A percentile compares a stretch with the other conserved stretches of the same genome.
phyloP scores from a whole-genome alignment of 2,113 vertebrate species.

The Psittacula cyanocephala region DNA sequence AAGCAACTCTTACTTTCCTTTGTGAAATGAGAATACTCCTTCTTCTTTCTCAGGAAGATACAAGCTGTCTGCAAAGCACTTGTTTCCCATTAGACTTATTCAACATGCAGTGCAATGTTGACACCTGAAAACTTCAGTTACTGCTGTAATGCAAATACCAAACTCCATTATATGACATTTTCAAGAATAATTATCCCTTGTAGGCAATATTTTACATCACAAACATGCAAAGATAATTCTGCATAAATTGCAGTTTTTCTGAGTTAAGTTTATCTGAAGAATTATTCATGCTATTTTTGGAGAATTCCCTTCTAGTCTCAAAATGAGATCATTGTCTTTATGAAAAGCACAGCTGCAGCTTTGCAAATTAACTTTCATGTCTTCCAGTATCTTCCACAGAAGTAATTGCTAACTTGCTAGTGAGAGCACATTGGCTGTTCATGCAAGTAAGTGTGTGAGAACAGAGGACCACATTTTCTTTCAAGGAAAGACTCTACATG shows the following conservation, averaged over 20 bases:
- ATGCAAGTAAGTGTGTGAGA: neutral
- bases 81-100: neutral
- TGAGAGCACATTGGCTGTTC: neutral
- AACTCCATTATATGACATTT: neutral
- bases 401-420: neutral
- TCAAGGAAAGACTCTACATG: neutral
- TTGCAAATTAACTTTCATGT: neutral
- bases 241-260: neutral
- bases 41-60: neutral
- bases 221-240: constrained; percentile 17
- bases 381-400: neutral
- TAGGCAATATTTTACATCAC: neutral
- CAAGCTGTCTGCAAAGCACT: neutral
- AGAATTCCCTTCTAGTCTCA: neutral
- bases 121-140: neutral
- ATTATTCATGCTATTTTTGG: constrained; percentile 10
- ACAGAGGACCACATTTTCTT: neutral
- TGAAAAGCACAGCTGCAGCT: constrained; percentile 46
- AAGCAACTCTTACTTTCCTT: neutral
- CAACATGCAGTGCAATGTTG: neutral
- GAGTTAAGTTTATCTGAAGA: neutral
- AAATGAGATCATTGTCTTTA: neutral
- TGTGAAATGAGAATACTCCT: neutral
- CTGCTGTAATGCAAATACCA: neutral
- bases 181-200: neutral